Percentiles rank a stretch among this genome's conserved stretches.
phyloP scores from a whole-genome alignment of 2,113 vertebrate species.

The Channa argus region DNA sequence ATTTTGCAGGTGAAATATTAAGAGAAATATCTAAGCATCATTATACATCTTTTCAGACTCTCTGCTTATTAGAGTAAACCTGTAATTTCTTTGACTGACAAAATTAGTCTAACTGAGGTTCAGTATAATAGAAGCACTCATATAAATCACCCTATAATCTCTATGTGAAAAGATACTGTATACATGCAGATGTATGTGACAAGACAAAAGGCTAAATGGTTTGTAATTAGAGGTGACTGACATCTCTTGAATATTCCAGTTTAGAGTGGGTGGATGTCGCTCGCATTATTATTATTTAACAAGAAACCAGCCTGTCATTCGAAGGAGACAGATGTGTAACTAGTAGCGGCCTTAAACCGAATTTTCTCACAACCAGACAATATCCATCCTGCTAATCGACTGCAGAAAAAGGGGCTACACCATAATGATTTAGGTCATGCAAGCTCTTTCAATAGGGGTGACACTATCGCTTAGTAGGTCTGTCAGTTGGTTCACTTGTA shows the following conservation, averaged over 20 bases:
- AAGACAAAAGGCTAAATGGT: constrained; percentile 26
- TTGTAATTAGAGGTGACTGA: constrained; percentile 3
- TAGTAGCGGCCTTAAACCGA: neutral
- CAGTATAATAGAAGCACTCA: neutral
- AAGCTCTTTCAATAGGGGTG: neutral
- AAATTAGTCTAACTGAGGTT: neutral
- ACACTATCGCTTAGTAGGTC: too few relatives aligned
- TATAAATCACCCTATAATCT: constrained; percentile 11
- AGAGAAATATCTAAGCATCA: too few relatives aligned
- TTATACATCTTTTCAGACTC: too few relatives aligned
- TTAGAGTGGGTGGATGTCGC: constrained; percentile 20
- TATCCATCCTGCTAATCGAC: neutral
- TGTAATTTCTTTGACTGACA: constrained; percentile 20
- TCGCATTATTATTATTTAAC: constrained; percentile 3
- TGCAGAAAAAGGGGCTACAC: neutral
- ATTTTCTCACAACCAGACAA: neutral
- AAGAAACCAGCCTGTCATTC: constrained; percentile 28
- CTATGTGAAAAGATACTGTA: constrained; percentile 3
- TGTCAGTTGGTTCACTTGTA: neutral
- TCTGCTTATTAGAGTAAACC: too few relatives aligned
- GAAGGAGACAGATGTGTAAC: constrained; percentile 14
- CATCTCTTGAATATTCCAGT: constrained; percentile 31
- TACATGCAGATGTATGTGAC: constrained; percentile 2
- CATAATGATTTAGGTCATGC: neutral
- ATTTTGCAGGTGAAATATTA: too few relatives aligned